These are phyloP conservation scores for Drosophila mimica DNA, from an alignment of 2,888 invertebrate species.

Conservation along the genomic window DNA sequence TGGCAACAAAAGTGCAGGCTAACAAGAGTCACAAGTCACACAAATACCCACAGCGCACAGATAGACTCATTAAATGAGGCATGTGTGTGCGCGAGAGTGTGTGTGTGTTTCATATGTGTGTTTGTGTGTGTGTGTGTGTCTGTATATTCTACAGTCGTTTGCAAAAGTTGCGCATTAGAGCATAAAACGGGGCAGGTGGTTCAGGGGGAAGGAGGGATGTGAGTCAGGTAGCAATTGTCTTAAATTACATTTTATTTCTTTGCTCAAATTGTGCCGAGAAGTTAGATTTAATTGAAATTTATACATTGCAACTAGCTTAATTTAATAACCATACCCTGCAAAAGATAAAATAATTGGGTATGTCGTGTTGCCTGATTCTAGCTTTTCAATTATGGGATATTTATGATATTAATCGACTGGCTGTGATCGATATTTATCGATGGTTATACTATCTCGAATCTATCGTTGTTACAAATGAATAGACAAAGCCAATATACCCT, in stretches of 20 bases:
- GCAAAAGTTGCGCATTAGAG: conserved; percentile 19
- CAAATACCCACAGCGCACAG: conserved; percentile 36
- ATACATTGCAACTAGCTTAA: conserved; percentile 21
- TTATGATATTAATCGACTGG: neutral
- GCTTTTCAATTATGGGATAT: accelerated
- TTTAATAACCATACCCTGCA: neutral
- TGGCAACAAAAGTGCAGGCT: conserved; percentile 49
- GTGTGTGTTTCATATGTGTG: neutral
- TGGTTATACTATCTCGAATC: neutral
- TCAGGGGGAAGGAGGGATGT: neutral
- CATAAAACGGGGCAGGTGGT: conserved; percentile 19
- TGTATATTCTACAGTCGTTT: conserved; percentile 4
- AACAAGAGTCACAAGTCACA: conserved; percentile 63
- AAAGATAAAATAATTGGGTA: accelerated
- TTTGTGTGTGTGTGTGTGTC: conserved; percentile 21
- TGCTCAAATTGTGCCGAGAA: conserved; percentile 28
- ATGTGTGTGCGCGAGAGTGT: neutral
- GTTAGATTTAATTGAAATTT: conserved; percentile 26
- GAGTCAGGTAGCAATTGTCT: conserved; percentile 23
- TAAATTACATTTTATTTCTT: conserved; percentile 25
- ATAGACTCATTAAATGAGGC: conserved; percentile 59
- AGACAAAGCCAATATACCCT: neutral
- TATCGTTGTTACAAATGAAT: neutral
- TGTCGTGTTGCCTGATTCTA: neutral
- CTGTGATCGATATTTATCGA: neutral